phyloP scores from a whole-genome alignment of 2,113 vertebrate genomes.

The Tamias sibiricus region DNA sequence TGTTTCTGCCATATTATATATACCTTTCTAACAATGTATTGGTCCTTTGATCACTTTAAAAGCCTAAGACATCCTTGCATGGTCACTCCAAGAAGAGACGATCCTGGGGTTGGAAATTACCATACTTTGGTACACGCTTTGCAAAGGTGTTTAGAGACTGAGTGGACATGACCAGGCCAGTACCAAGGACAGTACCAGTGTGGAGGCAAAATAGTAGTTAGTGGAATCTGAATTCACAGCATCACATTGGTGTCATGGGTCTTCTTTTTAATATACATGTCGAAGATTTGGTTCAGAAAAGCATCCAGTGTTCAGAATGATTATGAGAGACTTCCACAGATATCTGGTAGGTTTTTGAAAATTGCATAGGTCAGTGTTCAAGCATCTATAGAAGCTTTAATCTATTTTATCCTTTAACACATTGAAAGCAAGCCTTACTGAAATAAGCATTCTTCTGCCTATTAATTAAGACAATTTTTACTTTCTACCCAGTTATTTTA shows the following conservation, averaged over 20 bases:
- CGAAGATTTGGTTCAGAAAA: neutral
- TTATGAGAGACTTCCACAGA: neutral
- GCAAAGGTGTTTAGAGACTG: neutral
- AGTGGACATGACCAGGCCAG: neutral
- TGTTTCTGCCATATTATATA: neutral
- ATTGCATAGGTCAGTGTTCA: neutral
- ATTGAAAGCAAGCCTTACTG: neutral
- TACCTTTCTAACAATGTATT: neutral
- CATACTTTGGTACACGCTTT: neutral
- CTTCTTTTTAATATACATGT: neutral
- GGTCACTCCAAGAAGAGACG: neutral
- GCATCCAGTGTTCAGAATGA: neutral
- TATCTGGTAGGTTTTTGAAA: neutral
- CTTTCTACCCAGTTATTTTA: neutral
- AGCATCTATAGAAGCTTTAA: neutral
- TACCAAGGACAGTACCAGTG: neutral
- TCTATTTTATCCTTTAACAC: neutral
- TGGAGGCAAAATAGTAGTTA: neutral
- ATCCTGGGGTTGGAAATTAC: neutral
- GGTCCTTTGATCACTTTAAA: neutral
- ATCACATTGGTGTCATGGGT: rapidly evolving
- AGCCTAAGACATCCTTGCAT: neutral
- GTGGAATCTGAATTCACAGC: neutral
- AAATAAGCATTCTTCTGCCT: neutral
- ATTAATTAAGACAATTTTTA: neutral